Conservation (phyloP, 1,140 invertebrate species). For the Vanessa atalanta region DNA sequence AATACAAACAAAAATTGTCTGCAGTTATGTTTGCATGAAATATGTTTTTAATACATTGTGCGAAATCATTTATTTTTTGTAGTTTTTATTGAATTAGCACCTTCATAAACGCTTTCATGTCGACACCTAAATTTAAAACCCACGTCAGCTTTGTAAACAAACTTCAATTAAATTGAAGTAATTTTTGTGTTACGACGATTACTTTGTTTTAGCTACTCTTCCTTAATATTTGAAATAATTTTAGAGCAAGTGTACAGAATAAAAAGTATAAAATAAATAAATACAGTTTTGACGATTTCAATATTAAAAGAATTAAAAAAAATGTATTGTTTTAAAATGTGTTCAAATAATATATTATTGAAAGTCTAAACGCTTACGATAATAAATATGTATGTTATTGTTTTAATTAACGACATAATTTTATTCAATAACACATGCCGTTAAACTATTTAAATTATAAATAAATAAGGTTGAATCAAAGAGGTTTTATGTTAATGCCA, state of each 20-base stretch:
- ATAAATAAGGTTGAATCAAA: background rate
- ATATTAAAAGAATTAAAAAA: no score
- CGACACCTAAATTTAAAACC: conserved; percentile 7
- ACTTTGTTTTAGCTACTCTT: background rate
- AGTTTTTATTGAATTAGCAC: background rate
- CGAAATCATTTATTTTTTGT: background rate
- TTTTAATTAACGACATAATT: no score
- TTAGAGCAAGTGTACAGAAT: background rate
- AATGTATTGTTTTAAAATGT: no score
- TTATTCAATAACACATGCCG: background rate
- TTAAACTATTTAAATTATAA: background rate
- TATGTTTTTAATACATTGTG: background rate
- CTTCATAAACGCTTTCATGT: conserved; percentile 19
- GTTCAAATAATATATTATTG: no score
- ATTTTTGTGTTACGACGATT: background rate
- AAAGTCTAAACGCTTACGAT: no score
- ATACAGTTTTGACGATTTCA: no score
- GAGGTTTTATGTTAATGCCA: background rate
- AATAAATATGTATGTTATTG: no score
- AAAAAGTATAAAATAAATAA: background rate
- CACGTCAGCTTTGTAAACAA: background rate
- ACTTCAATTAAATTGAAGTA: background rate
- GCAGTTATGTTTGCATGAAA: no score
- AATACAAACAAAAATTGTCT: no score
- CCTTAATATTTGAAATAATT: background rate